A percentile compares a stretch with the other conserved stretches of the same genome.
Conservation (phyloP, 2,797 vertebrate species). For the Yasuhikotakia modesta region DNA sequence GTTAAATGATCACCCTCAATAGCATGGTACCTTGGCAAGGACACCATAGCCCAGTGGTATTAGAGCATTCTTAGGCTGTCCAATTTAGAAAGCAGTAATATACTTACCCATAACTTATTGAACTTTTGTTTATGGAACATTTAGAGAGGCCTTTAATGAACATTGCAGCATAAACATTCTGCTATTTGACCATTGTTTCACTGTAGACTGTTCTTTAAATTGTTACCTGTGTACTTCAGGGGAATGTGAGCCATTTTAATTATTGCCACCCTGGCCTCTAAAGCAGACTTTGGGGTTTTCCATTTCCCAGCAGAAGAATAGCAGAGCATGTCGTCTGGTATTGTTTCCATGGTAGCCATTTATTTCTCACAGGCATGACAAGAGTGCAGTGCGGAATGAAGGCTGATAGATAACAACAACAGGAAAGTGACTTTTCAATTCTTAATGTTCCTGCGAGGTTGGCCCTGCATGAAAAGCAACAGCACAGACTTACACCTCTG, state of each 20-base stretch:
- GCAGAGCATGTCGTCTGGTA: slow-evolving; percentile 53
- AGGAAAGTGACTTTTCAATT: slow-evolving; percentile 68
- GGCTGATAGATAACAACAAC: slow-evolving; percentile 72
- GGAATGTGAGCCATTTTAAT: slow-evolving; percentile 60
- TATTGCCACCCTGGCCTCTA: slow-evolving; percentile 63
- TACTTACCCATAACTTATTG: too few species aligned
- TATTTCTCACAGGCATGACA: slow-evolving; percentile 67
- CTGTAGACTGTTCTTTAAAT: too few species aligned
- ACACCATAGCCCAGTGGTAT: background rate
- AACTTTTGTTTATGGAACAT: too few species aligned
- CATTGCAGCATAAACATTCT: too few species aligned
- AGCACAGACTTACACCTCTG: slow-evolving; percentile 47
- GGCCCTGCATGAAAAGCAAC: slow-evolving; percentile 67
- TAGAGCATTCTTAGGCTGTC: slow-evolving; percentile 35
- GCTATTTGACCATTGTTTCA: too few species aligned
- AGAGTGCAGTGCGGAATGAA: slow-evolving; percentile 63
- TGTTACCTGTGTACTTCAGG: slow-evolving; percentile 68
- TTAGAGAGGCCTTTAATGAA: too few species aligned
- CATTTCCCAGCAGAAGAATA: slow-evolving; percentile 57
- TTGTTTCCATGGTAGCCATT: slow-evolving; percentile 73
- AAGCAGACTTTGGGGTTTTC: slow-evolving; percentile 61
- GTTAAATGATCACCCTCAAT: slow-evolving; percentile 10
- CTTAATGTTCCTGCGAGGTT: slow-evolving; percentile 64
- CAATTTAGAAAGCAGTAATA: background rate
- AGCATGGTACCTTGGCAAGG: background rate